These are phyloP conservation scores for Luehdorfia chinensis DNA, from an alignment of 1,140 invertebrate genomes.

Conservation along the genomic window DNA sequence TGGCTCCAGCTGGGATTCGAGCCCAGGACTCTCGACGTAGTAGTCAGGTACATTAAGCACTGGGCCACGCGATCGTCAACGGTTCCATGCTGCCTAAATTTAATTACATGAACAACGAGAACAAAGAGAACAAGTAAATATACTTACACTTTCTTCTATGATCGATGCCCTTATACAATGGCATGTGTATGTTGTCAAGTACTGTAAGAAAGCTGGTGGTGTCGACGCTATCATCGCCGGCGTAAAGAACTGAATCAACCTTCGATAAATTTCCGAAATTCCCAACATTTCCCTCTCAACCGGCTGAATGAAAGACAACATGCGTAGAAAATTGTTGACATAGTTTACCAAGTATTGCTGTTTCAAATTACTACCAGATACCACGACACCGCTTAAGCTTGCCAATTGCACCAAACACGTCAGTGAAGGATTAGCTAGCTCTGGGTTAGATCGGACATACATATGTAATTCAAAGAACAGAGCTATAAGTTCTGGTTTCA, in stretches of 20 bases:
- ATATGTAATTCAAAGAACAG: constrained; percentile 91
- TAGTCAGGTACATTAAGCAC: too few relatives aligned
- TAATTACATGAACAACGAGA: too few relatives aligned
- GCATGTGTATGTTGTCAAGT: constrained; percentile 85
- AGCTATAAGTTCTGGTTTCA: constrained; percentile 84
- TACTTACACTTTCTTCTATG: constrained; percentile 85
- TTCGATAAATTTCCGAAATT: constrained; percentile 82
- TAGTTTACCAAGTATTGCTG: constrained; percentile 85
- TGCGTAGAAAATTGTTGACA: constrained; percentile 83
- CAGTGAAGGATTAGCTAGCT: constrained; percentile 86
- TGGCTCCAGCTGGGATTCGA: too few relatives aligned
- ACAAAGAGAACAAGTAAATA: too few relatives aligned
- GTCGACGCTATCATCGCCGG: constrained; percentile 71
- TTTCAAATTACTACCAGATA: constrained; percentile 79
- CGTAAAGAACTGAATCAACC: constrained; percentile 82
- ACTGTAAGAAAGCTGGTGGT: constrained; percentile 77
- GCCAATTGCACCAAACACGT: constrained; percentile 88
- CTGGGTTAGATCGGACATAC: constrained; percentile 86
- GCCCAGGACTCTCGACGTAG: too few relatives aligned
- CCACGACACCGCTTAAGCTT: constrained; percentile 83
- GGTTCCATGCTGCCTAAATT: too few relatives aligned
- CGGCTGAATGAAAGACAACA: constrained; percentile 81
- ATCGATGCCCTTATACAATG: constrained; percentile 84
- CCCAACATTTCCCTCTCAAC: constrained; percentile 81
- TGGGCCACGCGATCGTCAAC: too few relatives aligned